phyloP scores from a whole-genome alignment of 2,888 invertebrate species.

The Carcina quercana region DNA sequence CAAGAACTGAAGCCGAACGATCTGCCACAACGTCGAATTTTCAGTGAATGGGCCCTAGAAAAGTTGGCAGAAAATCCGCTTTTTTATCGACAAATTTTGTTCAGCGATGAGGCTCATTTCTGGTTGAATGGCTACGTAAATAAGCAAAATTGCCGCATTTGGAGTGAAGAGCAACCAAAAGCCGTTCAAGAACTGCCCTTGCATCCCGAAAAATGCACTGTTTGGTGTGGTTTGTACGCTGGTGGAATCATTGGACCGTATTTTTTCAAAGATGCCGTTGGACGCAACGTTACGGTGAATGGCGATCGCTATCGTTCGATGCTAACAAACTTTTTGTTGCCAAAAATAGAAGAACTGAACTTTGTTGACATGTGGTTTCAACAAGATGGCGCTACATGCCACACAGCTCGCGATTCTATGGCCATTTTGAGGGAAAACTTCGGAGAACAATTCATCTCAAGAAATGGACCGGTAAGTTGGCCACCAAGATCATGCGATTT shows the following conservation, averaged over 20 bases:
- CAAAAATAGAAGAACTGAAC: neutral
- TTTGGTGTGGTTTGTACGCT: slow-evolving; percentile 37
- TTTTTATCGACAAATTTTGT: slow-evolving; percentile 5
- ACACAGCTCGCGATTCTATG: neutral
- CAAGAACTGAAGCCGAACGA: slow-evolving; percentile 5
- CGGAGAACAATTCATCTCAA: slow-evolving; percentile 7
- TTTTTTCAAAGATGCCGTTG: slow-evolving; percentile 27
- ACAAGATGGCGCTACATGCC: neutral
- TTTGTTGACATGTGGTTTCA: neutral
- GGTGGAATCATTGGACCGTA: slow-evolving; percentile 34
- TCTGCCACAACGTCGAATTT: slow-evolving; percentile 3
- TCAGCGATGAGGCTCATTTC: slow-evolving; percentile 9
- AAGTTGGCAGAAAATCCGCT: slow-evolving; percentile 4
- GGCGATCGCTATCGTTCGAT: slow-evolving; percentile 17
- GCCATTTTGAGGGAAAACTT: slow-evolving; percentile 1
- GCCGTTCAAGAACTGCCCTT: slow-evolving; percentile 13
- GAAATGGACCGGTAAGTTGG: slow-evolving; percentile 10
- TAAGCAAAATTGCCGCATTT: slow-evolving; percentile 20
- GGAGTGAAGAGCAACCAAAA: slow-evolving; percentile 8
- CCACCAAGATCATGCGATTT: slow-evolving; percentile 11
- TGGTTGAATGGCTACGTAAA: slow-evolving; percentile 22
- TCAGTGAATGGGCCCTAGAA: slow-evolving; percentile 3
- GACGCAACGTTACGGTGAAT: slow-evolving; percentile 14
- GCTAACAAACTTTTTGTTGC: slow-evolving; percentile 3
- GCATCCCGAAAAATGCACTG: slow-evolving; percentile 30